Evolutionary conservation across 2,113 vertebrate genomes (phyloP), one percentile per base, ranked within the genome.

Genomic region (Rissa tridactyla): DNA sequence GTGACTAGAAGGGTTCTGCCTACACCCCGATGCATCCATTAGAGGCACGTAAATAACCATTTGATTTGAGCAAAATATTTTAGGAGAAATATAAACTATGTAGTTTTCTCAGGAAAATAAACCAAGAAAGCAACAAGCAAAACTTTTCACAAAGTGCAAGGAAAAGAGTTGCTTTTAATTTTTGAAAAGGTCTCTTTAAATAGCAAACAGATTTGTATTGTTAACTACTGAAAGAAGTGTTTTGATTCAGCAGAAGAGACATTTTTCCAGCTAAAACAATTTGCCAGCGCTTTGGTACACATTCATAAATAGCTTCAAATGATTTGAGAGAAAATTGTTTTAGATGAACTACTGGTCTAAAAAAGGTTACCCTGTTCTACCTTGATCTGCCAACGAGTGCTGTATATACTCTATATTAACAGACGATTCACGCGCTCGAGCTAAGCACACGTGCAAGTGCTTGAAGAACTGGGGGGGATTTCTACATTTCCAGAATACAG

Each of bases 391-490:
- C 88, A 51, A 65, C 60, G 26, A 66, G n/a, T 10, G 44, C 57
- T 26, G 22, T 36, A 20, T 8, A 8, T 5, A 15, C 6, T 11
- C 30, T 11, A 2, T 5, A 29, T 36, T 49, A 72, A 86, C 2
- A 10, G 69, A 10, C 0, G 0, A 60, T 60, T 80, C 78, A 36
- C 0, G 8, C 17, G 26, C 86, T 83, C 9, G 0, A 68, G 79
- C 27, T 19, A 30, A 89, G 69, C 49, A 72, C 61, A 44, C 1
- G 1, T 34, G 51, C 64, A 64, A 92, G 55, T 3, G 23, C 58
- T 68, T 82, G 38, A 34, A 77, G 68, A 87, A 36, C 0, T 40
- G 49, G 88, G 69, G 26, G 42, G 5, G 57, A 44, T 58, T 91
- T 94, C 78, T 85, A 16, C 36, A 82, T 79, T 76, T 87, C 52